Evolutionary conservation across 2,888 invertebrate genomes (phyloP).

Genomic region (Ochropacha duplaris): DNA sequence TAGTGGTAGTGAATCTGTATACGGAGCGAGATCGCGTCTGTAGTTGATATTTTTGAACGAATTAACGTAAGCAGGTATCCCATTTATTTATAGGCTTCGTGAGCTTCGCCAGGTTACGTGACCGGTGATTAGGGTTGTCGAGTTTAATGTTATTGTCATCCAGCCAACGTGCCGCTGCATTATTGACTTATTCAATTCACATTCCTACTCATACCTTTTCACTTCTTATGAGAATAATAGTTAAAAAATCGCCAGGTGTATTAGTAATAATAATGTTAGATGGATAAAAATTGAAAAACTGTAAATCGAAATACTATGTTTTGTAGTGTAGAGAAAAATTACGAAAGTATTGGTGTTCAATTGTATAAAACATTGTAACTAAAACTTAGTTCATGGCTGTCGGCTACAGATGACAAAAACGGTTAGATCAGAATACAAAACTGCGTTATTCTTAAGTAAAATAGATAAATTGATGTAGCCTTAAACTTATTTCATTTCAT

Average conservation of each 20-base stretch:
- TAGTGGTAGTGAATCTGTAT: constrained; percentile 11
- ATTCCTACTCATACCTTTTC: constrained; percentile 26
- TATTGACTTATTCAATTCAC: constrained; percentile 24
- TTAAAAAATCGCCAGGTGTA: constrained; percentile 20
- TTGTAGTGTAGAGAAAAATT: constrained; percentile 18
- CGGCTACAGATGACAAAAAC: neutral
- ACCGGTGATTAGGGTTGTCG: constrained; percentile 18
- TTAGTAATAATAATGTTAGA: neutral
- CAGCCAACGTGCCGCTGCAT: constrained; percentile 17
- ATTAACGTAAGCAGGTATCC: neutral
- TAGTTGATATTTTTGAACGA: neutral
- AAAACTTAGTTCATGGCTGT: neutral
- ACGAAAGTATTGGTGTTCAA: constrained; percentile 23
- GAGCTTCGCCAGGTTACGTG: neutral
- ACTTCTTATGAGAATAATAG: constrained; percentile 11
- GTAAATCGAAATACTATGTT: constrained; percentile 17
- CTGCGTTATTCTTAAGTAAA: neutral
- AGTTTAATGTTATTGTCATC: constrained; percentile 16
- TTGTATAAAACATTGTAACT: constrained; percentile 12
- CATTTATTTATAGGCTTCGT: neutral
- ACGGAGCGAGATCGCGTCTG: constrained; percentile 15
- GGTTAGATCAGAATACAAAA: neutral
- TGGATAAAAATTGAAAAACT: constrained; percentile 2
- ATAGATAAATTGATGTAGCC: neutral
- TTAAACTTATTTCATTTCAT: neutral